These are phyloP conservation scores for Paedocypris sp. DNA, from an alignment of 2,113 vertebrate genomes.

Conservation along the genomic window DNA sequence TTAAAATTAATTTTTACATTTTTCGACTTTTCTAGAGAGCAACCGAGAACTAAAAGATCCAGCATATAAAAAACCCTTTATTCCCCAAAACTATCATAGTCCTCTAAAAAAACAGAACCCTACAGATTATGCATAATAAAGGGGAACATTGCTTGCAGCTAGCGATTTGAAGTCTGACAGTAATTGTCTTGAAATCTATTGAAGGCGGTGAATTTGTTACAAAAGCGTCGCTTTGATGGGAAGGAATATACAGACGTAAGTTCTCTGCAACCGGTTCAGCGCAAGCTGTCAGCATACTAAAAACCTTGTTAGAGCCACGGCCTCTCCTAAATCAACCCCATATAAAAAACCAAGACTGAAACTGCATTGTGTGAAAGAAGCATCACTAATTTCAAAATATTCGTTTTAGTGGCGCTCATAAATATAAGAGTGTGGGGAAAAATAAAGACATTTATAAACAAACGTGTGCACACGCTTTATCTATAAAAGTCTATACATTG, in stretches of 20 bases:
- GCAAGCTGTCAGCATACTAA: not conserved
- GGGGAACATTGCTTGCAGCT: not conserved
- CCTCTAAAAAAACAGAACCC: not conserved
- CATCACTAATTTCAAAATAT: no score
- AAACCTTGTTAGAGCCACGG: not conserved
- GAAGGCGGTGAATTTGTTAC: not conserved
- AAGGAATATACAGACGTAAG: not conserved
- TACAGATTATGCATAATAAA: not conserved
- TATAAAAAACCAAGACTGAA: not conserved
- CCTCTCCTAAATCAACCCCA: not conserved
- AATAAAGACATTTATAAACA: no score
- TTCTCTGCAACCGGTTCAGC: not conserved
- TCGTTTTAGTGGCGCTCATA: no score
- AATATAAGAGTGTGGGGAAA: no score
- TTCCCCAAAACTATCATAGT: not conserved
- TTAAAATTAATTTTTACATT: no score
- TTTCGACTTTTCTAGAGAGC: no score
- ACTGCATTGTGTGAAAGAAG: no score
- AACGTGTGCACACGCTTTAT: no score
- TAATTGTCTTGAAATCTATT: conserved; percentile 2
- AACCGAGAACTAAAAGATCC: not conserved
- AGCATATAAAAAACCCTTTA: not conserved
- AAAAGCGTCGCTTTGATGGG: conserved; percentile 6
- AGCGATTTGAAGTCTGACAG: conserved; percentile 1
- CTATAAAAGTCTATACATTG: no score